Percentiles rank a stretch among this genome's conserved stretches.
phyloP scores from a whole-genome alignment of 2,888 invertebrate genomes.

The Drosophila niveifrons region DNA sequence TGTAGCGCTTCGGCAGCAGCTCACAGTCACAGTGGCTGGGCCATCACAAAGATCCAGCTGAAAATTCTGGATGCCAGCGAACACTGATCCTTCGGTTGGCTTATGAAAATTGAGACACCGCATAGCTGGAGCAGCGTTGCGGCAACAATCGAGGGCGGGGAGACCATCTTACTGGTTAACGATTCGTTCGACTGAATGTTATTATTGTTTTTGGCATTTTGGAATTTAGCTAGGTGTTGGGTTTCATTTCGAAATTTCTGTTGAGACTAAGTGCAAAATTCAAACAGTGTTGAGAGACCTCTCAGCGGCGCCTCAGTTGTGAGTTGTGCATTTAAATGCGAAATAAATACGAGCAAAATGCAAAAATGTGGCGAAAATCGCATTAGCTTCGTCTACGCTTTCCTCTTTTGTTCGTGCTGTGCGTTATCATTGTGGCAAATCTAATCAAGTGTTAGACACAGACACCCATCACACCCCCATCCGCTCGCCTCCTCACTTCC shows the following conservation, averaged over 20 bases:
- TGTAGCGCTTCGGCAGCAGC: conserved; percentile 40
- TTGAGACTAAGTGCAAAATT: background rate
- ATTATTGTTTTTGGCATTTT: conserved; percentile 11
- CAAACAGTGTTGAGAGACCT: conserved; percentile 6
- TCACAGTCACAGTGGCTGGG: conserved; percentile 32
- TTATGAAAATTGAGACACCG: conserved; percentile 46
- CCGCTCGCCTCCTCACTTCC: background rate
- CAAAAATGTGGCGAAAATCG: conserved; percentile 36
- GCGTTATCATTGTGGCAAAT: conserved; percentile 43
- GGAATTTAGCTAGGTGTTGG: conserved; percentile 14
- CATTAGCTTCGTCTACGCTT: conserved; percentile 25
- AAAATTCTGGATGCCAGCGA: conserved; percentile 24
- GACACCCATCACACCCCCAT: conserved; percentile 5
- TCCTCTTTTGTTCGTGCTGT: conserved; percentile 16
- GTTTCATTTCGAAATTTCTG: conserved; percentile 18
- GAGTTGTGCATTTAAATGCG: conserved; percentile 16
- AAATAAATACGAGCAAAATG: conserved; percentile 28
- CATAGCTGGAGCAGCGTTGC: conserved; percentile 47
- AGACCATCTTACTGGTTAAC: conserved; percentile 46
- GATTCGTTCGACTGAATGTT: conserved; percentile 15
- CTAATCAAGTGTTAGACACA: conserved; percentile 47
- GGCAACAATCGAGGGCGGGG: conserved; percentile 37
- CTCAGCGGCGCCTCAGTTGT: background rate
- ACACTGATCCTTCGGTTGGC: conserved; percentile 28
- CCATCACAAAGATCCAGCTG: conserved; percentile 35